These are phyloP conservation scores for Bradypus variegatus DNA, from an alignment of 2,797 vertebrate genomes.

Conservation along the genomic window DNA sequence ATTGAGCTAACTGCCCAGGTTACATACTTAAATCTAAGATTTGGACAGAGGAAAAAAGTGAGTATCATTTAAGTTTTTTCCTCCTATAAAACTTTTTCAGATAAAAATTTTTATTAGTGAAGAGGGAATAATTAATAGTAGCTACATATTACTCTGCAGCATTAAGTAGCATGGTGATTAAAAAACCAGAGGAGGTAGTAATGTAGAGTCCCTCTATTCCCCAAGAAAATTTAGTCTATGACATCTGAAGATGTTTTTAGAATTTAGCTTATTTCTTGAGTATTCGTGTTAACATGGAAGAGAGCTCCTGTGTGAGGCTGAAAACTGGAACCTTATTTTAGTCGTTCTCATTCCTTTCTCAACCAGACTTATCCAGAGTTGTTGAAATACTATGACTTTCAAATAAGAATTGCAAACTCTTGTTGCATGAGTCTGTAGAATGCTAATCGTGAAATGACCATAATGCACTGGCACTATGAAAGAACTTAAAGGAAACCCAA, in stretches of 20 bases:
- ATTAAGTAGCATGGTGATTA: neutral
- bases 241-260: constrained; percentile 23
- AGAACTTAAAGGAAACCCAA: constrained; percentile 7
- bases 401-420: neutral
- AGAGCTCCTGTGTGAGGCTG: neutral
- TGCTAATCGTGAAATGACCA: constrained; percentile 22
- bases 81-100: neutral
- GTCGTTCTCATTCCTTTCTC: constrained; percentile 11
- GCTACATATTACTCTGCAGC: neutral
- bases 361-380: neutral
- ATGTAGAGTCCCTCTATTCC: neutral
- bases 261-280: constrained; percentile 37
- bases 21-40: neutral
- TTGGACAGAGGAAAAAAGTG: constrained; percentile 2
- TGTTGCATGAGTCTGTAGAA: neutral
- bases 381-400: neutral
- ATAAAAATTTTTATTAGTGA: constrained; percentile 6
- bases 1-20: constrained; percentile 21
- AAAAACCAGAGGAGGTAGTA: neutral
- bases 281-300: neutral
- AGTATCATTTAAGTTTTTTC: constrained; percentile 18
- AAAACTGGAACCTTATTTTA: constrained; percentile 38
- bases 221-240: neutral
- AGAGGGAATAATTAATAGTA: neutral
- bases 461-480: neutral